phyloP scores from a whole-genome alignment of 2,113 vertebrate genomes.

The Python bivittatus region DNA sequence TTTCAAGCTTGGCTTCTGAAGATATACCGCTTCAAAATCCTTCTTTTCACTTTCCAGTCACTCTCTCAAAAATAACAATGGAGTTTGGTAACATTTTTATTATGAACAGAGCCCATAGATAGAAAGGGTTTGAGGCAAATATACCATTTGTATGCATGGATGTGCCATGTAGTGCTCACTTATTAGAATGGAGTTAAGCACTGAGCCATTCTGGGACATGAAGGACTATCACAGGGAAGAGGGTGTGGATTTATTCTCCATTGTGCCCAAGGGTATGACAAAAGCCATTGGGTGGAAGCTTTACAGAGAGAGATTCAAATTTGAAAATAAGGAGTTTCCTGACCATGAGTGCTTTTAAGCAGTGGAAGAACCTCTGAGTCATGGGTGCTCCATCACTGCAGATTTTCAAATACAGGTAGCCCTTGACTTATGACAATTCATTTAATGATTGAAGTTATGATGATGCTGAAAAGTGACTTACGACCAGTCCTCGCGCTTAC shows the following conservation, averaged over 20 bases:
- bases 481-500: too few relatives aligned
- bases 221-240: not conserved
- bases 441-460: too few relatives aligned
- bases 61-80: not conserved
- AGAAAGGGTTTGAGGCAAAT: not conserved
- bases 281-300: not conserved
- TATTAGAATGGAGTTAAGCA: not conserved
- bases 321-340: not conserved
- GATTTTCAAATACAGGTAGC: not conserved
- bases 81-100: not conserved
- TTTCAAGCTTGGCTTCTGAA: not conserved
- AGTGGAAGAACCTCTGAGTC: not conserved
- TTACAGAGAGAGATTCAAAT: not conserved
- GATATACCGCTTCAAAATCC: not conserved
- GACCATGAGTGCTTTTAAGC: not conserved
- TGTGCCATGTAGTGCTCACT: not conserved
- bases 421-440: too few relatives aligned
- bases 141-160: not conserved
- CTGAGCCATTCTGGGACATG: not conserved
- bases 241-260: not conserved
- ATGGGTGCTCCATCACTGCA: not conserved
- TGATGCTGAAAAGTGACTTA: too few relatives aligned
- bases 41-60: not conserved
- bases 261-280: not conserved
- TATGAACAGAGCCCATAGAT: not conserved